Base-by-base conservation (phyloP, 2,888 invertebrate genomes). In the Tinea pellionella region DNA sequence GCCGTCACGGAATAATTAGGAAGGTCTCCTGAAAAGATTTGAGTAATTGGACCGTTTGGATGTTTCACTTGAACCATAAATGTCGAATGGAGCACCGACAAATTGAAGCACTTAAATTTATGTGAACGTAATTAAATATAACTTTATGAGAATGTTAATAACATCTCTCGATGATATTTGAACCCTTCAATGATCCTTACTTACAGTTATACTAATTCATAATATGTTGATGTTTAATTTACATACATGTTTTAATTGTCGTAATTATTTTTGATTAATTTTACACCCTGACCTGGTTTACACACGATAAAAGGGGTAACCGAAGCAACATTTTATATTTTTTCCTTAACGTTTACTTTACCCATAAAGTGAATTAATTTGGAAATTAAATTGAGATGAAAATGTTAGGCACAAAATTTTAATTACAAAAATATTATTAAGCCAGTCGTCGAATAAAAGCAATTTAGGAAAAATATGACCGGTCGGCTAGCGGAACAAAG, bases 381-480 rank as follows among this genome's bases (percentile, higher is more conserved):
- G 15, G 13, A 47, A 9, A 47, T 47, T 8, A 47, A 47, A 47
- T 47, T 47, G 47, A 8, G 13, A 13, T 47, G 15, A 59, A 30
- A 59, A 59, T 47, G 47, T 59, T 18, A 15, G 29, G 70, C 70
- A 72, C 70, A 75, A 75, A 74, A 74, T 80, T 84, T 84, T 83
- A 84, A 84, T 84, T 83, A 83, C 82, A 78, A 75, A 78, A 80
- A 80, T 81, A 82, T 75, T 80, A 83, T 83, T 80, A 81, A 82
- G 80, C 80, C 78, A 73, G 71, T 70, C 72, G 76, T 70, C 77
- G 74, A 77, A 80, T 80, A 73, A 79, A 80, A 78, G 76, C 80
- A 75, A 78, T 82, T 79, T 74, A 71, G 76, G 61, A 37, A 69
- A 71, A 72, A 70, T 67, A 68, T 65, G 69, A 65, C 64, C 65